These are phyloP conservation scores for Acanthopleura granulata DNA, from an alignment of 2,888 invertebrate species.

Conservation along the genomic window DNA sequence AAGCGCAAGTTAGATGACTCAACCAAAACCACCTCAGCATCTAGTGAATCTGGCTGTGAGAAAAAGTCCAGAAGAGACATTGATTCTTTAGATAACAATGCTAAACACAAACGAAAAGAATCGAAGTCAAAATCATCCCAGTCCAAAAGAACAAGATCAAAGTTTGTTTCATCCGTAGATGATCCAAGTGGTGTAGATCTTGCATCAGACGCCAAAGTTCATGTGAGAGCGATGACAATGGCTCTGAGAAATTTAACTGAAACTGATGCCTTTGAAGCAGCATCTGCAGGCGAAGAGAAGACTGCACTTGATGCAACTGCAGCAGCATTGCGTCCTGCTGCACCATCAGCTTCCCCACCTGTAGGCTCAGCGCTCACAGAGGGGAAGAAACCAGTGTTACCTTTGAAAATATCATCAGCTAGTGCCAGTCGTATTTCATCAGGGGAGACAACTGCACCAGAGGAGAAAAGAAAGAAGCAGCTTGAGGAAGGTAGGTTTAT, in stretches of 20 bases:
- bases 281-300: neutral
- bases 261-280: neutral
- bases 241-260: neutral
- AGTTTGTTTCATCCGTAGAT: neutral
- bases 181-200: neutral
- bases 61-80: neutral
- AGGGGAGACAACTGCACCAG: neutral
- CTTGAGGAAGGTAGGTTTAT: slow-evolving; percentile 6
- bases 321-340: neutral
- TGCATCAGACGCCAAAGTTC: neutral
- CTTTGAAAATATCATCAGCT: slow-evolving; percentile 3
- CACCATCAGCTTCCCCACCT: too few relatives aligned
- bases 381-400: neutral
- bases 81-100: neutral
- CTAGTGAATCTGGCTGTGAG: neutral
- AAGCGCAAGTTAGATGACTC: slow-evolving; percentile 10
- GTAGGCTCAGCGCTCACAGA: too few relatives aligned
- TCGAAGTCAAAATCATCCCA: neutral
- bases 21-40: neutral
- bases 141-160: neutral
- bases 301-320: neutral
- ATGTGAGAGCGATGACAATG: neutral
- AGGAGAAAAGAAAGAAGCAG: neutral
- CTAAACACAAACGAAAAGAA: neutral
- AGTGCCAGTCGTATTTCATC: slow-evolving; percentile 8